Percentiles rank a stretch among this genome's conserved stretches.
These are phyloP conservation scores for Andrena dorsata DNA, from an alignment of 2,888 invertebrate genomes.

Conservation along the genomic window DNA sequence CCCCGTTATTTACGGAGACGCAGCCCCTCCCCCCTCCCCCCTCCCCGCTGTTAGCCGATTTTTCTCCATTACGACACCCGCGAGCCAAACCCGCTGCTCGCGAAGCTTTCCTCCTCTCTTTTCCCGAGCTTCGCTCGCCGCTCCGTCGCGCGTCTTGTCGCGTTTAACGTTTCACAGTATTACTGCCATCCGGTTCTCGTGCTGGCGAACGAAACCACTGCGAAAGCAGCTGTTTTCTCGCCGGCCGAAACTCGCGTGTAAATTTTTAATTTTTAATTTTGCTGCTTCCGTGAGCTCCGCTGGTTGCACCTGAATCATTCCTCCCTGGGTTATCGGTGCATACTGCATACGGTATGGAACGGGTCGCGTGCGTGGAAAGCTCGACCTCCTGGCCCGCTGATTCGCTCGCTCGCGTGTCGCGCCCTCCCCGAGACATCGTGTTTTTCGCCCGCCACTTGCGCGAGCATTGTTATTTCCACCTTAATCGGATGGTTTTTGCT, in stretches of 20 bases:
- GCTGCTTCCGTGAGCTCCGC: background rate
- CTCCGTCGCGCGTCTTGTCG: background rate
- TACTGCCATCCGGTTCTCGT: background rate
- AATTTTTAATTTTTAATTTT: slow-evolving; percentile 56
- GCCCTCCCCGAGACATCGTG: slow-evolving; percentile 10
- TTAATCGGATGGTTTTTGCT: slow-evolving; percentile 2
- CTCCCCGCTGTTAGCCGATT: background rate
- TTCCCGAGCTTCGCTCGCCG: background rate
- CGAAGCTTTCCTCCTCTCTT: background rate
- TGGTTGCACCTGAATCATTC: slow-evolving; percentile 26
- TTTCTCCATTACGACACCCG: slow-evolving; percentile 7
- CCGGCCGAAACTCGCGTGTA: background rate
- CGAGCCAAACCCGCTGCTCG: background rate
- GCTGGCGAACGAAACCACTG: background rate
- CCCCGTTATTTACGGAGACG: slow-evolving; percentile 18
- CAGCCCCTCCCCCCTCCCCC: no score
- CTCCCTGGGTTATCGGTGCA: slow-evolving; percentile 36
- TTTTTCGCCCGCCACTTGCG: slow-evolving; percentile 1
- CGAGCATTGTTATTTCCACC: slow-evolving; percentile 28
- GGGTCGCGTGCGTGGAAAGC: slow-evolving; percentile 31
- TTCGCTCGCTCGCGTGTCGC: slow-evolving; percentile 31
- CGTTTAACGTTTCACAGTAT: slow-evolving; percentile 25
- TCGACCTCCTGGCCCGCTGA: slow-evolving; percentile 1
- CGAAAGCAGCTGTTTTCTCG: slow-evolving; percentile 19
- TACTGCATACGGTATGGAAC: background rate